These are phyloP conservation scores for Pelecanoides urinatrix DNA, from an alignment of 2,113 vertebrate genomes.

Conservation along the genomic window DNA sequence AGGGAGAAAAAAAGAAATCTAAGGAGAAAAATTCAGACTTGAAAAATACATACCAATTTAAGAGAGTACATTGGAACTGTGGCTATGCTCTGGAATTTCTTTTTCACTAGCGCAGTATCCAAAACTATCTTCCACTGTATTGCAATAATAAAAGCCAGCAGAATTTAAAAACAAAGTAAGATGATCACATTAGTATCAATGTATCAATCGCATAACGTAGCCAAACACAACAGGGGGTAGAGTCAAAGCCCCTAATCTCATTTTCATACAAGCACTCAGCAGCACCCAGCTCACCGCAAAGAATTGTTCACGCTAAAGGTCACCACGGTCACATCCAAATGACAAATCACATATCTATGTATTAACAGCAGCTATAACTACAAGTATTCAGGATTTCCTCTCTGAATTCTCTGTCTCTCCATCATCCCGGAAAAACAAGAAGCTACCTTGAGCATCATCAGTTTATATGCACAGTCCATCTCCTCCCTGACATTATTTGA, in stretches of 20 bases:
- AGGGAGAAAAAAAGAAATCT: background rate
- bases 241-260: background rate
- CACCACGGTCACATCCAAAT: background rate
- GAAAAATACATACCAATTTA: background rate
- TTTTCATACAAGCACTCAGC: background rate
- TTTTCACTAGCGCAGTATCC: background rate
- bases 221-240: background rate
- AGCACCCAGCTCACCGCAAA: background rate
- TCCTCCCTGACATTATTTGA: background rate
- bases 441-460: background rate
- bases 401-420: background rate
- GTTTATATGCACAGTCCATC: background rate
- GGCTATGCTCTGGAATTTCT: background rate
- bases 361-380: background rate
- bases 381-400: background rate
- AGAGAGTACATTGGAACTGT: background rate
- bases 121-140: background rate
- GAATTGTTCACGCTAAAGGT: background rate
- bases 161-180: background rate
- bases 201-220: background rate
- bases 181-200: background rate
- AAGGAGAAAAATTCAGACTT: background rate
- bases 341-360: background rate
- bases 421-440: background rate
- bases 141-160: background rate